These are phyloP conservation scores for Plectropomus leopardus DNA, from an alignment of 2,113 vertebrate genomes.

Conservation along the genomic window DNA sequence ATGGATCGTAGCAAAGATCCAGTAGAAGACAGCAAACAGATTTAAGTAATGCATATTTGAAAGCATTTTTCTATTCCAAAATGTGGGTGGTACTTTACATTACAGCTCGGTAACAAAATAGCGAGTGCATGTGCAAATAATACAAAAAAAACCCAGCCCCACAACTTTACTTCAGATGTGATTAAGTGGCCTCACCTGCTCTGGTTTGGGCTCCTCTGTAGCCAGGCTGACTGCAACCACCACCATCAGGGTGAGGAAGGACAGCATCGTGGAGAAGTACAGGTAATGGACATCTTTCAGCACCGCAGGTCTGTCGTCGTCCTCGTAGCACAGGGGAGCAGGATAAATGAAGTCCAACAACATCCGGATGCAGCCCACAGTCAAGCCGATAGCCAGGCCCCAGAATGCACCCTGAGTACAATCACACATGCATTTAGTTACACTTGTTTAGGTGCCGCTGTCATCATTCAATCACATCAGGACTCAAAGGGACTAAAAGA, in stretches of 20 bases:
- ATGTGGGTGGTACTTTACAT: no score
- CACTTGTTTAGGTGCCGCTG: not conserved
- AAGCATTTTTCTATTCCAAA: no score
- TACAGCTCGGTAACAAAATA: no score
- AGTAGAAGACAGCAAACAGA: no score
- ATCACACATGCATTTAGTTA: not conserved
- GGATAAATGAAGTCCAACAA: conserved; percentile 92
- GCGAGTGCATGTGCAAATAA: no score
- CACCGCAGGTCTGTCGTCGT: conserved; percentile 86
- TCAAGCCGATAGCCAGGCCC: conserved; percentile 88
- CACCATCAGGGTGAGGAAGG: conserved; percentile 82
- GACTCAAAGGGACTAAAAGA: no score
- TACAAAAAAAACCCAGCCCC: no score
- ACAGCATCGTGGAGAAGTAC: conserved; percentile 94
- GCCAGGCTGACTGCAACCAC: conserved; percentile 87
- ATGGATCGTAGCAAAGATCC: no score
- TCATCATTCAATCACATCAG: not conserved
- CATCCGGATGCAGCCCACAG: conserved; percentile 89
- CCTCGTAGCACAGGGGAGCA: conserved; percentile 89
- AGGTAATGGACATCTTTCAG: conserved; percentile 93
- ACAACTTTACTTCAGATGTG: not conserved
- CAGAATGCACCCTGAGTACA: conserved; percentile 92
- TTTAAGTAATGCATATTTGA: no score
- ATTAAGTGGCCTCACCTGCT: conserved; percentile 80
- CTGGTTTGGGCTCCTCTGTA: conserved; percentile 84